A percentile compares a stretch with the other conserved stretches of the same genome.
Evolutionary conservation across 2,113 vertebrate species (phyloP).

Genomic region (Tragelaphus buxtoni): DNA sequence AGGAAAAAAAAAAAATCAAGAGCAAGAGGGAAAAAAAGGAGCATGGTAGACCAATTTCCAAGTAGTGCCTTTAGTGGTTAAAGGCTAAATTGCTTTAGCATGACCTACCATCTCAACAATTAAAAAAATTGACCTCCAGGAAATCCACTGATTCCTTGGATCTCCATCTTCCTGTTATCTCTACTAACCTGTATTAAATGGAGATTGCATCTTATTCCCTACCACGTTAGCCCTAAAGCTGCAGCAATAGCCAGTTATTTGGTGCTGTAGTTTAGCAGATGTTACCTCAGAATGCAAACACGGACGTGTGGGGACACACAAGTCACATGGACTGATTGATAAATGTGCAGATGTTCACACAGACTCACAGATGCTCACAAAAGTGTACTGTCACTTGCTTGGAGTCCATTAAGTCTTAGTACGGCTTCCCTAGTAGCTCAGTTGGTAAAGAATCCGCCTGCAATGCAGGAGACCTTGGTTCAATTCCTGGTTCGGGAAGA

Average conservation of each 20-base stretch:
- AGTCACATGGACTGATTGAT: neutral
- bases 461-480: neutral
- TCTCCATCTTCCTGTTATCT: conserved; percentile 18
- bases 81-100: conserved; percentile 46
- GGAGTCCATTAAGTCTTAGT: neutral
- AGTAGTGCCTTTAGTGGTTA: conserved; percentile 22
- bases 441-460: neutral
- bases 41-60: conserved; percentile 5
- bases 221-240: conserved; percentile 43
- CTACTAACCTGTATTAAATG: conserved; percentile 31
- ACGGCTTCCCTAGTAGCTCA: neutral
- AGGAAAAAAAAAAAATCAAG: neutral
- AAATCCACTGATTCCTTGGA: conserved; percentile 37
- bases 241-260: neutral
- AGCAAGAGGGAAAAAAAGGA: neutral
- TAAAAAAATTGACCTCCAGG: conserved; percentile 46
- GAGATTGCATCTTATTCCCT: neutral
- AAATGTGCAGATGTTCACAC: neutral
- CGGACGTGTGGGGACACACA: neutral
- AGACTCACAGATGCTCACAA: conserved; percentile 9
- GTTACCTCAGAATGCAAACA: neutral
- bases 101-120: conserved; percentile 43
- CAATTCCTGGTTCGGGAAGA: neutral
- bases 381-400: neutral
- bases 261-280: neutral